phyloP scores from a whole-genome alignment of 2,113 vertebrate species.

The Callorhinus ursinus region DNA sequence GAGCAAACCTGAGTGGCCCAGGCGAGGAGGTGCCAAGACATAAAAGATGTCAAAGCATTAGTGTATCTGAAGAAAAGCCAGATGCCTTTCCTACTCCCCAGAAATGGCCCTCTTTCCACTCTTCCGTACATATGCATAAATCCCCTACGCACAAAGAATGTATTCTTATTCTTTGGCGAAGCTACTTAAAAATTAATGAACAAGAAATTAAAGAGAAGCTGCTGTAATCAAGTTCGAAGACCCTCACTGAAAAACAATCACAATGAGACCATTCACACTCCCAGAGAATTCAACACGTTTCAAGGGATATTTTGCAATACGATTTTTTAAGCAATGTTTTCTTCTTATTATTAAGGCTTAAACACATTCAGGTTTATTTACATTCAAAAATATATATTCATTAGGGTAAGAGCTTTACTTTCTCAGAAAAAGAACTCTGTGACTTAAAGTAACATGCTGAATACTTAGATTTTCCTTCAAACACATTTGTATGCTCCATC shows the following conservation, averaged over 20 bases:
- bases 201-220: slow-evolving; percentile 71
- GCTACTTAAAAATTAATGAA: slow-evolving; percentile 78
- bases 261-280: slow-evolving; percentile 57
- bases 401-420: neutral
- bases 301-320: slow-evolving; percentile 10
- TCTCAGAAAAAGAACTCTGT: neutral
- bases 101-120: slow-evolving; percentile 10
- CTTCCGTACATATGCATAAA: slow-evolving; percentile 24
- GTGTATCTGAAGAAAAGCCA: slow-evolving; percentile 46
- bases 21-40: slow-evolving; percentile 27
- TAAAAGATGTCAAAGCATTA: neutral
- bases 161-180: slow-evolving; percentile 63
- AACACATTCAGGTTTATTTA: slow-evolving; percentile 32
- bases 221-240: slow-evolving; percentile 63
- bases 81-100: neutral
- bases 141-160: slow-evolving; percentile 54
- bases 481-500: slow-evolving; percentile 38
- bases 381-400: slow-evolving; percentile 12
- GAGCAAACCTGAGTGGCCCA: neutral
- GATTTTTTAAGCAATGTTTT: slow-evolving; percentile 60
- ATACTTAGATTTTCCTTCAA: slow-evolving; percentile 47
- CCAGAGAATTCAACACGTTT: slow-evolving; percentile 61
- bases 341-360: slow-evolving; percentile 47
- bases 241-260: slow-evolving; percentile 69
- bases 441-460: neutral